These are phyloP conservation scores for Lepidonotus clava DNA, from an alignment of 2,888 invertebrate genomes.

Conservation along the genomic window DNA sequence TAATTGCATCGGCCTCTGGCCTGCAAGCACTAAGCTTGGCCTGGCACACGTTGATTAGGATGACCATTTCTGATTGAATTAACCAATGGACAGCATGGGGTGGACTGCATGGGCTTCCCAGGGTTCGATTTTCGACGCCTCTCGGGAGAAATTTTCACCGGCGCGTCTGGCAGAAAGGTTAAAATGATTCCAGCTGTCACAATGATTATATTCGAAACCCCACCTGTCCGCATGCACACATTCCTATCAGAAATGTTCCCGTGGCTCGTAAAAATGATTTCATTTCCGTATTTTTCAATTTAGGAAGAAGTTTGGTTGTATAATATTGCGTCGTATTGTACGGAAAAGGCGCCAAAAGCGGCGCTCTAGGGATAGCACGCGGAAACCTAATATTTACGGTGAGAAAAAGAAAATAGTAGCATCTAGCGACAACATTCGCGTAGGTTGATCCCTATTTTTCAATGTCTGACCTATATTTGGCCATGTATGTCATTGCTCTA, in stretches of 20 bases:
- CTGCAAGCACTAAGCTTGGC: neutral
- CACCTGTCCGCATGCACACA: neutral
- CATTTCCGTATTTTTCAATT: neutral
- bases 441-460: slow-evolving; percentile 39
- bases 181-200: slow-evolving; percentile 37
- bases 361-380: neutral
- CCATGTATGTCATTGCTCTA: slow-evolving; percentile 20
- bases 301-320: neutral
- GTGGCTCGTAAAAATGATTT: too few species aligned
- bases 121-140: neutral
- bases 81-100: neutral
- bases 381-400: neutral
- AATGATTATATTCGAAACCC: slow-evolving; percentile 3
- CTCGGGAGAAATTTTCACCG: neutral
- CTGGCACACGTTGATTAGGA: neutral
- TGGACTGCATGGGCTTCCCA: neutral
- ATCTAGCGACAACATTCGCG: neutral
- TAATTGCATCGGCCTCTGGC: slow-evolving; percentile 2
- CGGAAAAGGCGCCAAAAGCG: slow-evolving; percentile 1
- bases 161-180: neutral
- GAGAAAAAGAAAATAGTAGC: neutral
- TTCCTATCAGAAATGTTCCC: too few species aligned
- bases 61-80: slow-evolving; percentile 4
- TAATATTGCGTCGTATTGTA: neutral
- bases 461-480: slow-evolving; percentile 42